Base-by-base conservation (phyloP, 2,888 invertebrate genomes). In the Nemotelus pantherinus region DNA sequence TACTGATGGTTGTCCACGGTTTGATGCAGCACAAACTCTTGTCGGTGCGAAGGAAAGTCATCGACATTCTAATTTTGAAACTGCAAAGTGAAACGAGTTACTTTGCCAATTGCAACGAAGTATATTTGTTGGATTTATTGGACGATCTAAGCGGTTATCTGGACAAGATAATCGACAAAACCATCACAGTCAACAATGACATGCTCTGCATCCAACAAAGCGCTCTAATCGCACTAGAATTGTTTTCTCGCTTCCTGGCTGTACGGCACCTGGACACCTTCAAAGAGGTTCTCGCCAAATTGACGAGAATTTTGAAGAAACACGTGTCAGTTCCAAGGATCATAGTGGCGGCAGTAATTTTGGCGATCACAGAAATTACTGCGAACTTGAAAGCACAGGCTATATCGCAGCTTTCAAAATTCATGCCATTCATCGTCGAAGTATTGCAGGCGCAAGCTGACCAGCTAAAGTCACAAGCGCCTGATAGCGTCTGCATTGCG, bases 31-130 rank as follows among this genome's bases (percentile, higher is more conserved):
- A 95, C 83, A 91, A 92, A 57, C 85, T 94, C 43, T 86, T 91
- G 10, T 91, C 91, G 4, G 93, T 98, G 0, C 90, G 93, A 80
- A 90, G 93, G 78, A 93, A 95, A 84, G 92, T 95, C 0, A 90
- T 98, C 87, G 97, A 98, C 83, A 86, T 98, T 57, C 87, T 98
- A 0, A 96, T 95, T 82, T 90, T 90, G 6, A 95, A 96, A 86
- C 88, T 98, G 5, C 92, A 94, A 80, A 89, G 91, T 79, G 91
- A 92, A 79, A 89, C 89, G 3, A 90, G 90, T 79, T 91, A 92
- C 82, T 90, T 92, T 71, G 85, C 87, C 0, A 88, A 89, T 74
- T 89, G 90, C 3, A 87, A 89, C 53, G 87, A 87, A 9, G 84
- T 86, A 0, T 83, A 90, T 68, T 84, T 94, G 7, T 88, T 89